Conservation (phyloP, 1,140 invertebrate genomes). For the Cotesia glomerata region DNA sequence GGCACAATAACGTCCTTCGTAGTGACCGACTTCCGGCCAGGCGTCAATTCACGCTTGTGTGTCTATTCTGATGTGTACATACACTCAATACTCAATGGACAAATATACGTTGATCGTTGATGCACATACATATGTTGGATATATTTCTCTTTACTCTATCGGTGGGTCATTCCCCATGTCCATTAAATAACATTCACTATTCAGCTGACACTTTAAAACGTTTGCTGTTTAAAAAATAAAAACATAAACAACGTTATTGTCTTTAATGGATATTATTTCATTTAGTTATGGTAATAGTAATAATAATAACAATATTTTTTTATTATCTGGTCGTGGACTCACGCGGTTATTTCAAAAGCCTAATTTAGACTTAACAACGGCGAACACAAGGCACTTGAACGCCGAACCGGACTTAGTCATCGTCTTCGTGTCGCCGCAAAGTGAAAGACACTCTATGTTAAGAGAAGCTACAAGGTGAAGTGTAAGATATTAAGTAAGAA, state of each 20-base stretch:
- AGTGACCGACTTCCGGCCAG: conserved; percentile 26
- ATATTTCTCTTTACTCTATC: background rate
- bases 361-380: conserved; percentile 7
- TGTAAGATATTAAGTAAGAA: too few species aligned
- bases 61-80: background rate
- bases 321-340: background rate
- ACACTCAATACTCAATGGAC: too few species aligned
- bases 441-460: background rate
- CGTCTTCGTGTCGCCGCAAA: conserved; percentile 1
- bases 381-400: conserved; percentile 5
- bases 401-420: conserved; percentile 6
- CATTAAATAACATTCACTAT: background rate
- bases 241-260: background rate
- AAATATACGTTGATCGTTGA: background rate
- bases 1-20: conserved; percentile 30
- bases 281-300: background rate
- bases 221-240: background rate
- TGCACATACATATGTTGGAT: background rate
- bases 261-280: background rate
- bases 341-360: background rate
- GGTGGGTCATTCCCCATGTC: conserved; percentile 24
- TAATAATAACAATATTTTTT: background rate
- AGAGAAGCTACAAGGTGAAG: background rate
- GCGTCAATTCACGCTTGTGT: conserved; percentile 16
- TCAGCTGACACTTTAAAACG: background rate